phyloP scores from a whole-genome alignment of 2,113 vertebrate species.

The Atractosteus spatula region DNA sequence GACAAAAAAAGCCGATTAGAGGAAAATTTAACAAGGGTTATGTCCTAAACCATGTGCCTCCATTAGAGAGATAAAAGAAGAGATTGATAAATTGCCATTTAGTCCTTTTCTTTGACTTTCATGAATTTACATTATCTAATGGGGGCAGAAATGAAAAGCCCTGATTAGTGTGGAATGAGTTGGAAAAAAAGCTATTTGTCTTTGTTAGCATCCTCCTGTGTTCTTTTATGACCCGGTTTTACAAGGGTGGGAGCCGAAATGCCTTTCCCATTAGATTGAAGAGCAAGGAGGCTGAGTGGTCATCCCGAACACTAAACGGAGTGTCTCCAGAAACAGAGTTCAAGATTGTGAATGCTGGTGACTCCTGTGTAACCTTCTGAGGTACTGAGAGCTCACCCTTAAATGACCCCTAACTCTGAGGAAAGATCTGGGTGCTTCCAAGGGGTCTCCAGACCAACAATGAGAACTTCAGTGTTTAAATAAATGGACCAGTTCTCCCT shows the following conservation, averaged over 20 bases:
- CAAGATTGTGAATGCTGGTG: slow-evolving; percentile 64
- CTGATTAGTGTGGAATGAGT: slow-evolving; percentile 73
- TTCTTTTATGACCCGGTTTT: slow-evolving; percentile 65
- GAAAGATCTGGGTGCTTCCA: slow-evolving; percentile 52
- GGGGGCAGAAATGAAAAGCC: slow-evolving; percentile 65
- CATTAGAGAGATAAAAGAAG: slow-evolving; percentile 66
- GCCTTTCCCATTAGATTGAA: slow-evolving; percentile 57
- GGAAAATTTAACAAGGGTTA: slow-evolving; percentile 28
- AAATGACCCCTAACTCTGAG: slow-evolving; percentile 65
- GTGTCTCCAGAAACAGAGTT: slow-evolving; percentile 60
- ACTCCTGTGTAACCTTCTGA: slow-evolving; percentile 74
- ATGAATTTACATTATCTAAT: slow-evolving; percentile 77
- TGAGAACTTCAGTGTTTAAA: slow-evolving; percentile 46
- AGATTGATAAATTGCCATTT: slow-evolving; percentile 68
- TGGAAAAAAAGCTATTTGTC: slow-evolving; percentile 67
- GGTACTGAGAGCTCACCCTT: slow-evolving; percentile 69
- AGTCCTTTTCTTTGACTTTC: slow-evolving; percentile 72
- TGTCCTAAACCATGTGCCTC: slow-evolving; percentile 70
- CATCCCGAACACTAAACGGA: slow-evolving; percentile 55
- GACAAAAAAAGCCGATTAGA: slow-evolving; percentile 1
- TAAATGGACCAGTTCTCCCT: slow-evolving; percentile 20
- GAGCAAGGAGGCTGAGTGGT: slow-evolving; percentile 53
- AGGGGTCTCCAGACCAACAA: slow-evolving; percentile 56
- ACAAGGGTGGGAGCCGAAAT: slow-evolving; percentile 53
- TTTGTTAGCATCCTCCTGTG: slow-evolving; percentile 73